These are phyloP conservation scores for Protobothrops flavoviridis DNA, from an alignment of 2,113 vertebrate species.

Conservation along the genomic window DNA sequence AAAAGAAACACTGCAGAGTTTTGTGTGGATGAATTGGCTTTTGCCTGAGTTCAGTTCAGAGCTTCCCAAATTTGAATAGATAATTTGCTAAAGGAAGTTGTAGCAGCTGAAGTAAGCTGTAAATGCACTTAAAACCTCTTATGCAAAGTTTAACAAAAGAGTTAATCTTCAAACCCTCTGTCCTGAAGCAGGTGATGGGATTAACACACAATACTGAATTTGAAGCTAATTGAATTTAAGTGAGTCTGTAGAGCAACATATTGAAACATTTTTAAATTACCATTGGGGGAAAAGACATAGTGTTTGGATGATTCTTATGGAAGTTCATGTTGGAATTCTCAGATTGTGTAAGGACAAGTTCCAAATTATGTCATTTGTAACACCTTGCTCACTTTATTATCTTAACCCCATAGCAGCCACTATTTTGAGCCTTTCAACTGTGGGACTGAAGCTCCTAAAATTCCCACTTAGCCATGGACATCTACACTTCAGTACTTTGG, in stretches of 20 bases:
- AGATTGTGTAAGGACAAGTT: background rate
- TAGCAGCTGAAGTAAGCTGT: background rate
- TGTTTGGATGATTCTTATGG: background rate
- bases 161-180: background rate
- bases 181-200: background rate
- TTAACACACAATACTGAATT: background rate
- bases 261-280: background rate
- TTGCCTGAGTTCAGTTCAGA: background rate
- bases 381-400: background rate
- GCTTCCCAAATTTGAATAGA: background rate
- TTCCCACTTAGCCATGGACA: background rate
- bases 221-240: background rate
- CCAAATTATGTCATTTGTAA: background rate
- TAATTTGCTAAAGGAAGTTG: conserved; percentile 8
- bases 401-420: background rate
- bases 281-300: background rate
- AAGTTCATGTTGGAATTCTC: background rate
- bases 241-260: background rate
- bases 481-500: background rate
- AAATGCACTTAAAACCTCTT: background rate
- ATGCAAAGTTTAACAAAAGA: conserved; percentile 12
- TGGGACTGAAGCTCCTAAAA: background rate
- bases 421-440: background rate
- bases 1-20: background rate
- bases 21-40: background rate